These are phyloP conservation scores for Steinernema feltiae DNA, from an alignment of 1,140 invertebrate species.

Conservation along the genomic window DNA sequence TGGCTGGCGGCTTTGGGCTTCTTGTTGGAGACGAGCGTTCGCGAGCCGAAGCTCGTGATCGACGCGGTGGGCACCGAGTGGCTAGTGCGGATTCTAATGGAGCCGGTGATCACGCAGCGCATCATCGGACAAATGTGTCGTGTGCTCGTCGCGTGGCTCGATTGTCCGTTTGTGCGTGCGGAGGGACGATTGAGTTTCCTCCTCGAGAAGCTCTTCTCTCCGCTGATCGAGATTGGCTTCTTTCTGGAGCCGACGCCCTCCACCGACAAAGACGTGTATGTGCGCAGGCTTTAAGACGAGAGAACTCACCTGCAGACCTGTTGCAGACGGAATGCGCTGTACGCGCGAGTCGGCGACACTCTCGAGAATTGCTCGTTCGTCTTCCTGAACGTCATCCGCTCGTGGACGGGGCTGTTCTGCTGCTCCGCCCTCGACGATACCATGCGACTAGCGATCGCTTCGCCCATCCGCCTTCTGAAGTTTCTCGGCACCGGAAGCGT, in stretches of 20 bases:
- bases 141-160: constrained; percentile 32
- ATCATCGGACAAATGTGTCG: constrained; percentile 26
- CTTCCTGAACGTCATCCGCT: constrained; percentile 3
- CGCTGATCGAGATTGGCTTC: constrained; percentile 36
- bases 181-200: constrained; percentile 30
- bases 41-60: constrained; percentile 26
- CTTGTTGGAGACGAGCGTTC: constrained; percentile 28
- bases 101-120: background rate
- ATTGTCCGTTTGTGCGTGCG: constrained; percentile 24
- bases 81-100: constrained; percentile 20
- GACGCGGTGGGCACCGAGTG: constrained; percentile 35
- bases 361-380: background rate
- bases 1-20: constrained; percentile 1
- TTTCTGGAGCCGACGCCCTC: constrained; percentile 5
- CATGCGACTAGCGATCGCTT: background rate
- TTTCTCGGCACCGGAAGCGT: constrained; percentile 36
- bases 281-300: background rate
- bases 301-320: background rate
- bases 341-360: background rate
- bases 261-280: background rate
- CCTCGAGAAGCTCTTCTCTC: constrained; percentile 35
- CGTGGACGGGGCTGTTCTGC: constrained; percentile 7
- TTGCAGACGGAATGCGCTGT: constrained; percentile 1
- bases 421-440: background rate
- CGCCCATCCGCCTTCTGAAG: constrained; percentile 24